Percentiles rank a stretch among this genome's conserved stretches.
Evolutionary conservation across 2,113 vertebrate species (phyloP).

Genomic region (Lepus europaeus): DNA sequence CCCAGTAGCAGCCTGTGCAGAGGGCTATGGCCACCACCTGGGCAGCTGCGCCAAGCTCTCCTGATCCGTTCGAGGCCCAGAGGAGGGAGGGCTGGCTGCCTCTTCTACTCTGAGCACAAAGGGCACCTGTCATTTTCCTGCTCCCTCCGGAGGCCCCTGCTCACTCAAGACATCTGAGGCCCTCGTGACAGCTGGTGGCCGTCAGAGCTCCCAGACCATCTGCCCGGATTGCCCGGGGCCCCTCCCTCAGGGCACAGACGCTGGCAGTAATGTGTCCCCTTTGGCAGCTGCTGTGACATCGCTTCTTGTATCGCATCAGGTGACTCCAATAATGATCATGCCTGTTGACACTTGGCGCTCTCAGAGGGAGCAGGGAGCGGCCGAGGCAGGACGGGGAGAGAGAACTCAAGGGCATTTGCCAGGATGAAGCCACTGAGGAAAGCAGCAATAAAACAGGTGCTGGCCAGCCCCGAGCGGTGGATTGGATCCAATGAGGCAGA

Average conservation of each 20-base stretch:
- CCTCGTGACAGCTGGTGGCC: constrained; percentile 68
- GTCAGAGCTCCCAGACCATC: constrained; percentile 65
- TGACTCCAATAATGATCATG: constrained; percentile 67
- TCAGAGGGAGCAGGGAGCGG: constrained; percentile 57
- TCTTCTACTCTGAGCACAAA: constrained; percentile 1
- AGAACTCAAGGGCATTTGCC: constrained; percentile 49
- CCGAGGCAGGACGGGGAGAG: constrained; percentile 2
- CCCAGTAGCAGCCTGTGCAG: background rate
- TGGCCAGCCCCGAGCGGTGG: background rate
- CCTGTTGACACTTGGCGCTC: constrained; percentile 66
- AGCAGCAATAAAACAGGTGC: constrained; percentile 22
- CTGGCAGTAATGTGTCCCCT: constrained; percentile 69
- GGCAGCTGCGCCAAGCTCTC: background rate
- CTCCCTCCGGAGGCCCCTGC: constrained; percentile 48
- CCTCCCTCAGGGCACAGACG: constrained; percentile 60
- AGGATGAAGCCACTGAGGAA: background rate
- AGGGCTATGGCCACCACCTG: background rate
- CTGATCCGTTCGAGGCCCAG: background rate
- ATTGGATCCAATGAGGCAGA: background rate
- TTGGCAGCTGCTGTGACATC: constrained; percentile 73
- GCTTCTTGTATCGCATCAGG: constrained; percentile 74
- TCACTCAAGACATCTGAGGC: constrained; percentile 50
- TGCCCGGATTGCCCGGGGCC: constrained; percentile 67
- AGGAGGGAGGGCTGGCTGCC: background rate
- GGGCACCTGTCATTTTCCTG: constrained; percentile 28